Evolutionary conservation across 1,140 invertebrate species (phyloP), one percentile per base, ranked within the genome.

Genomic region (Drosophila takahashii): DNA sequence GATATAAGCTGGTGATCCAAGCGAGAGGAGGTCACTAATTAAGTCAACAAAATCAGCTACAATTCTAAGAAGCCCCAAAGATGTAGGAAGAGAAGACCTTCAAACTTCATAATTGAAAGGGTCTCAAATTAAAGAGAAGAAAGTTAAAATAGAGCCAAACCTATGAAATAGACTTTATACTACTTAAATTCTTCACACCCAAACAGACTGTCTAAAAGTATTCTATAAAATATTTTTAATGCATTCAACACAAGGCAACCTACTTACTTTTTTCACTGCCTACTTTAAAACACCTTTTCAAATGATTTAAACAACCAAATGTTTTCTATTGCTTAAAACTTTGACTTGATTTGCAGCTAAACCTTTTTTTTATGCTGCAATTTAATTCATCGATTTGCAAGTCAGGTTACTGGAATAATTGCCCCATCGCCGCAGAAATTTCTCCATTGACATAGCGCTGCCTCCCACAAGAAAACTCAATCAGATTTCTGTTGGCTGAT

Each of bases 401-500:
- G 13, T 29, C 26, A 32, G 47, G 8, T 5, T 11, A 34, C 29
- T 18, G 48, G 29, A 44, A 50, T 67, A 48, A 76, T 76, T 69
- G 47, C 47, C 47, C 15, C 27, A 11, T 51, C 32, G 69, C 53
- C 53, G 45, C 22, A 39, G 41, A 44, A 44, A 44, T 18, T 47
- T 18, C 54, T 39, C 27, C 34, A 58, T 56, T 51, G 69, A 47
- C 67, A 44, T 32, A 4, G 34, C 15, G 27, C n/a, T 13, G 10
- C 5, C 9, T 8, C 1, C 13, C 57, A 11, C 0, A 27, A 22
- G 22, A 47, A 51, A 22, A 52, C 6, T 5, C 34, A 62, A 48
- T 50, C 42, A 32, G 56, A 67, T 45, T 53, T 69, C 39, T 4
- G 47, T 32, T 53, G 61, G 10, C 37, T 65, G 66, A 59, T 60